Percentiles rank a stretch among this genome's conserved stretches.
Evolutionary conservation across 1,140 invertebrate species (phyloP).

Genomic region (Bombus balteatus): DNA sequence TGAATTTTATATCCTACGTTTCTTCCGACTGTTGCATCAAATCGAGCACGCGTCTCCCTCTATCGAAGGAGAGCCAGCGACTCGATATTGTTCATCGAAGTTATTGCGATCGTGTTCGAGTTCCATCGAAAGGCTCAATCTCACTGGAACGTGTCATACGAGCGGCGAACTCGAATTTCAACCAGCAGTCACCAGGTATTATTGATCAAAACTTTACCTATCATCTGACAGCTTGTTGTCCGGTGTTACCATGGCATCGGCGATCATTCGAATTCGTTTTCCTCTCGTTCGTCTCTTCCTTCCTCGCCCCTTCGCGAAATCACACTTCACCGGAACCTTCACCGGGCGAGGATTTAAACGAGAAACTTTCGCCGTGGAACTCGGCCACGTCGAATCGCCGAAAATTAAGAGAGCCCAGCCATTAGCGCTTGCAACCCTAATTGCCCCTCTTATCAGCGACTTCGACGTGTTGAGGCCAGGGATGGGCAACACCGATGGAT

Average conservation of each 20-base stretch:
- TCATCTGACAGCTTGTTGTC: constrained; percentile 83
- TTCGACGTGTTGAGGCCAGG: constrained; percentile 30
- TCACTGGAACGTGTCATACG: constrained; percentile 23
- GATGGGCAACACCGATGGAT: constrained; percentile 6
- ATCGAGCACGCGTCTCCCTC: no score
- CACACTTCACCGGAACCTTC: not conserved
- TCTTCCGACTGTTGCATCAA: not conserved
- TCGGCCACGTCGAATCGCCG: constrained; percentile 42
- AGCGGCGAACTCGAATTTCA: constrained; percentile 57
- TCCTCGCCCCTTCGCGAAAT: constrained; percentile 33
- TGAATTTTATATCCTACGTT: not conserved
- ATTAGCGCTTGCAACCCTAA: constrained; percentile 34
- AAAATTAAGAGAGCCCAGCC: constrained; percentile 47
- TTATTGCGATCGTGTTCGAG: not conserved
- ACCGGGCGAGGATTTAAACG: constrained; percentile 3
- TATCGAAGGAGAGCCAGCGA: not conserved
- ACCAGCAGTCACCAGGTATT: constrained; percentile 77
- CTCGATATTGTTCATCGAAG: not conserved
- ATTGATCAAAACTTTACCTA: constrained; percentile 83
- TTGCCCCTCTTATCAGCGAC: constrained; percentile 44
- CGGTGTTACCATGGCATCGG: constrained; percentile 80
- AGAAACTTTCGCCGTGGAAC: constrained; percentile 40
- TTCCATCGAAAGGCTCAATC: not conserved
- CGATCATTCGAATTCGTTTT: constrained; percentile 76
- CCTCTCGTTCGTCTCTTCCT: constrained; percentile 61